phyloP scores from a whole-genome alignment of 1,140 invertebrate species.

The Polyergus mexicanus region DNA sequence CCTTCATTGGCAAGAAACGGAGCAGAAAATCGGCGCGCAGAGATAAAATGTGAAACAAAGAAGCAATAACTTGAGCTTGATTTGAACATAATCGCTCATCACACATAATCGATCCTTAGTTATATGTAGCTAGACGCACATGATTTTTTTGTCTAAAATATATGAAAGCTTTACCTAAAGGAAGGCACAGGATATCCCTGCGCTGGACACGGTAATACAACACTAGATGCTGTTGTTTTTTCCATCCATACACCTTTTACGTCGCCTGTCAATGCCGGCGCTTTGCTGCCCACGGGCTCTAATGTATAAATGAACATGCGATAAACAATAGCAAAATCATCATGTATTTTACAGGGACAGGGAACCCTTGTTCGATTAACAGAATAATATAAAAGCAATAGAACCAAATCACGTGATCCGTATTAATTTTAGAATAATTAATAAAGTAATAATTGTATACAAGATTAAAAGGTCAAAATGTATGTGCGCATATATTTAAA shows the following conservation, averaged over 20 bases:
- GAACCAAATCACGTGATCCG: background rate
- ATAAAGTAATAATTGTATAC: background rate
- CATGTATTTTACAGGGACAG: constrained; percentile 86
- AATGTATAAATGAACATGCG: constrained; percentile 60
- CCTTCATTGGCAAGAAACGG: constrained; percentile 38
- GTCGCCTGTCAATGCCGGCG: constrained; percentile 86
- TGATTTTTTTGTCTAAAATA: background rate
- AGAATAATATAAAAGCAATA: background rate
- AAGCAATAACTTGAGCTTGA: constrained; percentile 37
- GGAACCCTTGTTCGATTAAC: constrained; percentile 85
- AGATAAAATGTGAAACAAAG: constrained; percentile 32
- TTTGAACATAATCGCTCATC: constrained; percentile 4
- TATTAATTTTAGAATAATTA: constrained; percentile 7
- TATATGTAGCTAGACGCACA: background rate
- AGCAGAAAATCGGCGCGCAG: constrained; percentile 36
- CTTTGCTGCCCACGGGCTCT: constrained; percentile 88
- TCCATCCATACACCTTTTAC: constrained; percentile 84
- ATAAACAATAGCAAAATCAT: constrained; percentile 47
- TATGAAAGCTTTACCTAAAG: constrained; percentile 77
- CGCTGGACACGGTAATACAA: constrained; percentile 82
- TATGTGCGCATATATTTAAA: background rate
- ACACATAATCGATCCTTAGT: background rate
- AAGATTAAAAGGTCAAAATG: background rate
- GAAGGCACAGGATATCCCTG: constrained; percentile 83
- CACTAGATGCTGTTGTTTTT: constrained; percentile 77